Base-by-base conservation (phyloP, 2,113 vertebrate species). In the Oncorhynchus gorbuscha region DNA sequence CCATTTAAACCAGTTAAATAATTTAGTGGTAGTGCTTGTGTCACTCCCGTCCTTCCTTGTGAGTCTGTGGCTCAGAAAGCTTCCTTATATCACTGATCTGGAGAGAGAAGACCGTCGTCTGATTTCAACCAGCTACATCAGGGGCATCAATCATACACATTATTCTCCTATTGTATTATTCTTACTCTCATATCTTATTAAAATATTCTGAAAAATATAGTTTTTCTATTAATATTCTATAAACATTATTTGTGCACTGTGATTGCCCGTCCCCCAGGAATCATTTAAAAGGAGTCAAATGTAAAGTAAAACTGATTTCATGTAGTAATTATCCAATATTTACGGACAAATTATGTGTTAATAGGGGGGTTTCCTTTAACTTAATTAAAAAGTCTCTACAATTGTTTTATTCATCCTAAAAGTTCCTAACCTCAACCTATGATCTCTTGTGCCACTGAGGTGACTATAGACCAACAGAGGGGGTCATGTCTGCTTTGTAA, bases 1-100 rank as follows among this genome's bases (percentile, higher is more conserved):
- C 90, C 93, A 93, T 93, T 93, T 93, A 92, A 89, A 91, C 76
- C 69, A 59, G 82, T 39, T 94, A 86, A 94, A 94, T 94, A 91
- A 94, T 94, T 93, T 89, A 93, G 88, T 76, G 88, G 83, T 91
- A 92, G 87, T 92, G 92, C 93, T 94, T 94, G 79, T 79, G 76
- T 80, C 83, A 86, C 83, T 76, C 81, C 7, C 84, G 90, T 83
- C 80, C 83, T 16, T 14, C 49, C 51, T 16, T 55, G 77, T 22
- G 79, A 72, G 78, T 62, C n/a, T n/a, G 59, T n/a, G 59, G 59
- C 59, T 62, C 18, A 18, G 55, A 58, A 20, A 58, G 55, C 55
- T n/a, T 20, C n/a, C 20, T 9, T 62, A 62, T 13, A 62, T 62
- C 59, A 62, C 20, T 62, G 59, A 20, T n/a, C 59, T 62, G 59